Base-by-base conservation (phyloP, 2,113 vertebrate species). In the Tetraodon nigroviridis region DNA sequence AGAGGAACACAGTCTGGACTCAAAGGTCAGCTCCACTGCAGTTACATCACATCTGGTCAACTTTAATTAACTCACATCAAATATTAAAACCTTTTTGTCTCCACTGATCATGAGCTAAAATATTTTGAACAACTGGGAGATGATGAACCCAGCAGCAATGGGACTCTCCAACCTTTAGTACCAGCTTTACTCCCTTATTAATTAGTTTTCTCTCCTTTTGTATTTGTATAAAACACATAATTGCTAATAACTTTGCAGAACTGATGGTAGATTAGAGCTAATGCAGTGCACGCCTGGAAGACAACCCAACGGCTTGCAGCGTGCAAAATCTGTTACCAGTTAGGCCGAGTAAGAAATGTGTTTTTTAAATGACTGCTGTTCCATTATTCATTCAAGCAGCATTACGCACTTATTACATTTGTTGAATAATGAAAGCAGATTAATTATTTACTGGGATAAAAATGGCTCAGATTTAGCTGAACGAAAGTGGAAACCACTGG, bases 361-460 rank as follows among this genome's bases (percentile, higher is more conserved):
- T 64, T 71, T 76, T 56, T 65, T 51, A 61, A 76, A 79, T 72
- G 59, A 85, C 64, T 62, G 54, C 55, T 61, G 51, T 74, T 82
- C 44, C 71, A 77, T 86, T 73, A 85, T 82, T 87, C 58, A 85
- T 79, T 73, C 64, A 79, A 70, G 73, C 62, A 57, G 64, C 72
- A 65, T 74, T 77, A 73, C 68, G 77, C 72, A 82, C 75, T 71
- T 84, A 86, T 86, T 80, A 82, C 51, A 58, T 50, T 67, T 60
- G 40, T 48, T 87, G 61, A 86, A 86, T 84, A 72, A 85, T 86
- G 71, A 20, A 84, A 58, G 63, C 32, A 14, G 42, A 69, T 82
- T 7, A 85, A 85, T 88, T 64, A 78, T 86, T 82, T 51, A 86
- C 24, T 0, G 49, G 75, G 71, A 65, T 69, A 71, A 82, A 85